Evolutionary conservation across 1,140 invertebrate genomes (phyloP), one percentile per base, ranked within the genome.

Genomic region (Hypothenemus hampei): DNA sequence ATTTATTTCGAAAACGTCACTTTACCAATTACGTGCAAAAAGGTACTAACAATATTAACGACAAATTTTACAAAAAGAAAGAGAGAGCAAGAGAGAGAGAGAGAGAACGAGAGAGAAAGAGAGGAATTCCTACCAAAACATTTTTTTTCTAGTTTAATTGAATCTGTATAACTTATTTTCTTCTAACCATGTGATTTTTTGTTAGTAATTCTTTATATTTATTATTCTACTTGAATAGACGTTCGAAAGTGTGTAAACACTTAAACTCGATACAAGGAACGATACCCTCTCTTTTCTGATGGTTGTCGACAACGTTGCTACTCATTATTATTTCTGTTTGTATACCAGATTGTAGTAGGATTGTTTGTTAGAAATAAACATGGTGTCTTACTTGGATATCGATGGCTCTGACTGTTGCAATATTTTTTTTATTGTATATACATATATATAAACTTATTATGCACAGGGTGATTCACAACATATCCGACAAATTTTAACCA

Each of bases 301-400:
- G 24, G n/a, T 29, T 18, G 33, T 46, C 26, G 13, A 46, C 16
- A 46, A 20, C 15, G 24, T 31, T 46, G 24, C 10, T 13, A 26
- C 26, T 46, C 44, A 33, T 46, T 46, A 46, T 46, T 46, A 29
- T 46, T 46, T 46, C 18, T 46, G 44, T 46, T 46, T 46, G 26
- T 46, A 46, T 33, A 20, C n/a, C 26, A 33, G 26, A 33, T 46
- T 46, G 39, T 20, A 16, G 8, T 2, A 40, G 19, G 13, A 13
- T 11, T 11, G 39, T 11, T 18, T 21, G 16, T 40, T 40, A 4
- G 39, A 21, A 20, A 21, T 20, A 18, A 20, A 40, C 19, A 20
- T 40, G 18, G 18, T 11, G 16, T 20, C 21, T 16, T 20, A 13
- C 4, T 40, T 7, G 39, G 7, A 7, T 15, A 37, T 16, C 15